Base-by-base conservation (phyloP, 2,797 vertebrate genomes). In the Clarias fuscus region DNA sequence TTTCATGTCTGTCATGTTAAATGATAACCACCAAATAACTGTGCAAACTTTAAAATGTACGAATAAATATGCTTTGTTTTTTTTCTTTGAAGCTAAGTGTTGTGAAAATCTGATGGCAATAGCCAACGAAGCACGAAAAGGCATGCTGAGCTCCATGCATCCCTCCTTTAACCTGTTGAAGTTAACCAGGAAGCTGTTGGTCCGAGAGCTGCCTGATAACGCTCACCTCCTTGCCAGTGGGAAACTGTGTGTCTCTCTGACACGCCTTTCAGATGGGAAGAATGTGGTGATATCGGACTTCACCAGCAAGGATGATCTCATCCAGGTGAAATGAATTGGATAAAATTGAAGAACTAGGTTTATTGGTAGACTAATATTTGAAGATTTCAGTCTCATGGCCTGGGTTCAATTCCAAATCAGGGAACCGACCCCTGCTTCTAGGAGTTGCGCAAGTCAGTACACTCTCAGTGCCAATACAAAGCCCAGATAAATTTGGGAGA, bases 261-360 rank as follows among this genome's bases (percentile, higher is more conserved):
- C 98, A 53, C 94, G 97, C 58, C 96, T 97, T 64, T 93, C 96
- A 0, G 96, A 98, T 61, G 91, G 96, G n/a, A 90, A 95, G 90
- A 99, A 98, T 0, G 90, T 97, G 0, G 88, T 98, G 65, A 95
- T 97, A 86, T 98, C 97, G 0, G 93, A 97, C 58, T 99, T 98
- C 85, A 90, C 91, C 85, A 97, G 95, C 78, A 97, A 96, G 88
- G 95, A 97, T 1, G 97, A 98, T 90, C 96, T 98, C 7, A 91
- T 98, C 48, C 95, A 98, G 92, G 97, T 98, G 90, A 86, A 91
- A 62, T 22, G 24, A 24, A 27, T 40, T 20, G 13, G 11, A 14
- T 53, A 13, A 53, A 53, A 10, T 53, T 53, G 48, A 3, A 53
- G 48, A 53, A 53, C 48, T 53, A 13, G 48, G 11, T 53, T 53